phyloP scores from a whole-genome alignment of 1,140 invertebrate species.

The Ceratosolen solmsi region DNA sequence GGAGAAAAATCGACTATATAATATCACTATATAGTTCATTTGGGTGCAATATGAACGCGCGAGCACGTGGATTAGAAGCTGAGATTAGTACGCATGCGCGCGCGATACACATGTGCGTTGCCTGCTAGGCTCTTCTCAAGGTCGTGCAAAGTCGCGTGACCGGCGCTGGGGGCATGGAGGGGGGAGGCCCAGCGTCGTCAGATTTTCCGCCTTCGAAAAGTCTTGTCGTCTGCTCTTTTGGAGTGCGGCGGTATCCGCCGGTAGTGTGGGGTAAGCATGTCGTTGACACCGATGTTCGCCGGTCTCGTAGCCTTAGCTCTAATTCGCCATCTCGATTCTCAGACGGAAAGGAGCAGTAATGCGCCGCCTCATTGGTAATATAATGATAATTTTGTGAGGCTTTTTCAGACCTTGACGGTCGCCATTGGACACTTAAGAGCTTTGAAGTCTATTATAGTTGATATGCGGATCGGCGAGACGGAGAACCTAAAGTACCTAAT shows the following conservation, averaged over 20 bases:
- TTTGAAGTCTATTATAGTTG: too few relatives aligned
- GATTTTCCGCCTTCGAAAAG: conserved; percentile 31
- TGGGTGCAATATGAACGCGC: conserved; percentile 52
- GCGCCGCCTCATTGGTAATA: too few relatives aligned
- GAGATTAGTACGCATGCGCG: conserved; percentile 65
- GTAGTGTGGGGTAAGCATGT: neutral
- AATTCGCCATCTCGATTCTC: neutral
- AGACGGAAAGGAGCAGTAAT: neutral
- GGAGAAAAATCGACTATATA: conserved; percentile 10
- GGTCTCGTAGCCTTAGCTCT: neutral
- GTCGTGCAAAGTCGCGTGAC: conserved; percentile 10
- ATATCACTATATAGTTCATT: conserved; percentile 42
- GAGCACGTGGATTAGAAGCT: conserved; percentile 66
- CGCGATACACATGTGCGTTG: conserved; percentile 56
- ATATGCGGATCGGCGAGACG: too few relatives aligned
- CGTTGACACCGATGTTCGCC: conserved; percentile 1
- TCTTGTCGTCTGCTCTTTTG: conserved; percentile 14
- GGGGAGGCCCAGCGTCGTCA: neutral
- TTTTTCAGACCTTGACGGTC: too few relatives aligned
- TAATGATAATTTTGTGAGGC: too few relatives aligned
- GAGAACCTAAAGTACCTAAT: too few relatives aligned
- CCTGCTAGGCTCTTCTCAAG: conserved; percentile 54
- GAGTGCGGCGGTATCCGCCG: neutral
- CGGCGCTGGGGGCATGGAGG: neutral
- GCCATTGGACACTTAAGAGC: too few relatives aligned